A percentile compares a stretch with the other conserved stretches of the same genome.
These are phyloP conservation scores for Punctoribates punctum DNA, from an alignment of 2,888 invertebrate genomes.

Conservation along the genomic window DNA sequence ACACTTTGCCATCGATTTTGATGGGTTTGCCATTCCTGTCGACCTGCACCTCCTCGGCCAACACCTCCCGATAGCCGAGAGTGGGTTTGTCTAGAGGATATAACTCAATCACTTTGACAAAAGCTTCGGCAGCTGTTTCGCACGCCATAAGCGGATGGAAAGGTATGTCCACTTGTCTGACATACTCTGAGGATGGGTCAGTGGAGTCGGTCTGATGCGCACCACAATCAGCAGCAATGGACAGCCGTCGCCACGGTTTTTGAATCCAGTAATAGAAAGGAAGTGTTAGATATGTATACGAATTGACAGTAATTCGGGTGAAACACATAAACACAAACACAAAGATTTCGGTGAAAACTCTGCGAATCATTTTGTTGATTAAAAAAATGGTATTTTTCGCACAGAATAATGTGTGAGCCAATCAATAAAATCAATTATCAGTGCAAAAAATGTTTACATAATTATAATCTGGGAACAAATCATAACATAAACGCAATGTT, in stretches of 20 bases:
- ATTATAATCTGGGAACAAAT: too few species aligned
- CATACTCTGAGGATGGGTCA: not conserved
- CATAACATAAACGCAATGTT: too few species aligned
- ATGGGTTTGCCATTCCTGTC: constrained; percentile 24
- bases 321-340: not conserved
- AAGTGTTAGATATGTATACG: constrained; percentile 31
- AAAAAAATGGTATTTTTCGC: too few species aligned
- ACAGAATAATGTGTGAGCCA: too few species aligned
- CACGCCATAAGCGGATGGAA: constrained; percentile 37
- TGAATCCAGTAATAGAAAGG: constrained; percentile 32
- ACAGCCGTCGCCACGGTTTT: constrained; percentile 8
- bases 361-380: too few species aligned
- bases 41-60: constrained; percentile 87
- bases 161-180: not conserved
- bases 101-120: not conserved
- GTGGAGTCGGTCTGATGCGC: not conserved
- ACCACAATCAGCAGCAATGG: not conserved
- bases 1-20: constrained; percentile 37
- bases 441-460: too few species aligned
- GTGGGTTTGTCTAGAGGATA: constrained; percentile 13
- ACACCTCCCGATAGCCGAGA: constrained; percentile 82
- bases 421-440: too few species aligned
- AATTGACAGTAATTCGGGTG: not conserved
- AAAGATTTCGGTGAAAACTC: too few species aligned
- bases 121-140: constrained; percentile 9